Base-by-base conservation (phyloP, 2,888 invertebrate genomes). In the Quadroppia sp. region DNA sequence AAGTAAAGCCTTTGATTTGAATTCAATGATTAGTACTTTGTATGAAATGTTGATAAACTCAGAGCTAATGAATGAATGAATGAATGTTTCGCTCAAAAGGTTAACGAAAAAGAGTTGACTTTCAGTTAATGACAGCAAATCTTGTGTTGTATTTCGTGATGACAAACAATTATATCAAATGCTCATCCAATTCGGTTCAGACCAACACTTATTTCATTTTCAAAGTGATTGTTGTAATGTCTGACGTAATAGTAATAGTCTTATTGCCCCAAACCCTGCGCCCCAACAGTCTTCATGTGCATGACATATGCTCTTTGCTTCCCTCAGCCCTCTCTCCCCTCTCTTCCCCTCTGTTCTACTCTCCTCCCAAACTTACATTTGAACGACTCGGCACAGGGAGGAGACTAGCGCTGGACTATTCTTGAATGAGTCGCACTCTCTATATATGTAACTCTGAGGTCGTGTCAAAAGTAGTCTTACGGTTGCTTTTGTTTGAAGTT, bases 381-480 rank as follows among this genome's bases (percentile, higher is more conserved):
- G 13, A 61, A n/a, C 2, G 13, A 15, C 20, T 30, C 1, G 4
- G 17, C 13, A 61, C 36, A 32, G 61, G 61, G 61, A 61, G 61
- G 61, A 61, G 61, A 61, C 61, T 32, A 30, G 61, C 32, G 28
- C n/a, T 61, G 61, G 61, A 61, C 61, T 61, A 36, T 61, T 61
- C 61, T 61, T 61, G 25, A 61, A 61, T 61, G 36, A 61, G 28
- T 61, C 61, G 17, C 61, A 17, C 32, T 61, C 32, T 13, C 7
- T 67, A 32, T 67, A 42, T 67, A 20, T 42, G 67, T 67, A 40
- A 67, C 23, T 67, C 67, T 67, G 42, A 67, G 67, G 67, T 67
- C 67, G 67, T 67, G 67, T 67, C 67, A 67, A 40, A 64, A 42
- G 67, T 67, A 61, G 61, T 61, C 61, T 32, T 61, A 32, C 61